Conservation (phyloP, 2,888 invertebrate species). For the Phyto melanocephala region DNA sequence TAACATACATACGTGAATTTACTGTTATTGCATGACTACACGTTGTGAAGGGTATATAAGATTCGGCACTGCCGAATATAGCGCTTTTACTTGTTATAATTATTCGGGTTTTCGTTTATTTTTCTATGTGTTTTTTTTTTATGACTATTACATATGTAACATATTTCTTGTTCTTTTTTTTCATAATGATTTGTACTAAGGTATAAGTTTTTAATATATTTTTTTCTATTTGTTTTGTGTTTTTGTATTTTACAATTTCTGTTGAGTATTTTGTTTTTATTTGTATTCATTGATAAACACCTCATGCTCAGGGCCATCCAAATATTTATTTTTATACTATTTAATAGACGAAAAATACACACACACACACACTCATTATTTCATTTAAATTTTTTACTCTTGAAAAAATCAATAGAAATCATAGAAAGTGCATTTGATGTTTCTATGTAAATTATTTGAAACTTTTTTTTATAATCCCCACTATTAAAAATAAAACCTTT, state of each 20-base stretch:
- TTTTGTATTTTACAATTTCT: constrained; percentile 4
- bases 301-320: constrained; percentile 22
- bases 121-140: too few species aligned
- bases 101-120: too few species aligned
- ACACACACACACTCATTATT: not conserved
- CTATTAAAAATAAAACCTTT: not conserved
- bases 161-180: not conserved
- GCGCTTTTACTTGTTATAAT: too few species aligned
- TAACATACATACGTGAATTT: too few species aligned
- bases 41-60: too few species aligned
- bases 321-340: not conserved
- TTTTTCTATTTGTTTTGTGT: not conserved
- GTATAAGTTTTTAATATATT: too few species aligned
- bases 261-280: constrained; percentile 38
- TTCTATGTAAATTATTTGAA: constrained; percentile 21
- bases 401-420: constrained; percentile 33
- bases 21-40: too few species aligned
- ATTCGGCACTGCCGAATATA: too few species aligned
- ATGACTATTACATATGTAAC: too few species aligned
- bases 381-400: not conserved
- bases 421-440: constrained; percentile 26
- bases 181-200: too few species aligned
- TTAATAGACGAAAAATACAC: not conserved
- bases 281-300: constrained; percentile 43
- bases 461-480: not conserved